Conservation (phyloP, 2,888 invertebrate species). For the Mechanitis mazaeus region DNA sequence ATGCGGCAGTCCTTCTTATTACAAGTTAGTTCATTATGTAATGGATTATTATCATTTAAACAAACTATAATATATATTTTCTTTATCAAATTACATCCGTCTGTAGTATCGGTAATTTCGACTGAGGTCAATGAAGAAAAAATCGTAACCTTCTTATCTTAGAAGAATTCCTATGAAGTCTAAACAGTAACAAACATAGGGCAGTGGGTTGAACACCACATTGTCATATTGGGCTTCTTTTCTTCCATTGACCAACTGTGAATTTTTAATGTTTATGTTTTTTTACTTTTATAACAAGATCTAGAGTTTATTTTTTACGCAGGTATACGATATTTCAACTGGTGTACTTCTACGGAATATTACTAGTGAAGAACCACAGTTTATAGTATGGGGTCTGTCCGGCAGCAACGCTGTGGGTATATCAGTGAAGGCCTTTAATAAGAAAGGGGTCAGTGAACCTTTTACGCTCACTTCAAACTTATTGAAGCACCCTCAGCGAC, state of each 20-base stretch:
- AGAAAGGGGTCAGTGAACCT: constrained; percentile 81
- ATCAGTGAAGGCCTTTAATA: constrained; percentile 81
- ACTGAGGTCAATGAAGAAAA: too few relatives aligned
- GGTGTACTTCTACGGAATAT: constrained; percentile 75
- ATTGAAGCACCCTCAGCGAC: constrained; percentile 78
- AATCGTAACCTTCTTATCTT: not conserved
- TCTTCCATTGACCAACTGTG: too few relatives aligned
- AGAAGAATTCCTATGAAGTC: too few relatives aligned
- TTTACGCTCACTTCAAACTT: constrained; percentile 77
- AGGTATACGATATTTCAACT: constrained; percentile 71
- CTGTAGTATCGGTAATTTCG: too few relatives aligned
- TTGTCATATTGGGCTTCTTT: too few relatives aligned
- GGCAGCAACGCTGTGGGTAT: constrained; percentile 78
- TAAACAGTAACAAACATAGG: too few relatives aligned
- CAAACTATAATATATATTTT: too few relatives aligned
- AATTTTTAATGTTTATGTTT: too few relatives aligned
- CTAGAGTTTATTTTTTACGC: constrained; percentile 1
- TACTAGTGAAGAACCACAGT: constrained; percentile 77
- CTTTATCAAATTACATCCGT: too few relatives aligned
- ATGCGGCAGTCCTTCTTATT: constrained; percentile 80
- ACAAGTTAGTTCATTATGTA: constrained; percentile 62
- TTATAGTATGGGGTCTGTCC: constrained; percentile 76
- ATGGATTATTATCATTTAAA: too few relatives aligned
- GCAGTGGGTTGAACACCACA: too few relatives aligned
- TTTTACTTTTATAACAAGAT: not conserved